Conservation (phyloP, 2,797 vertebrate species). For the Danio kyathit region DNA sequence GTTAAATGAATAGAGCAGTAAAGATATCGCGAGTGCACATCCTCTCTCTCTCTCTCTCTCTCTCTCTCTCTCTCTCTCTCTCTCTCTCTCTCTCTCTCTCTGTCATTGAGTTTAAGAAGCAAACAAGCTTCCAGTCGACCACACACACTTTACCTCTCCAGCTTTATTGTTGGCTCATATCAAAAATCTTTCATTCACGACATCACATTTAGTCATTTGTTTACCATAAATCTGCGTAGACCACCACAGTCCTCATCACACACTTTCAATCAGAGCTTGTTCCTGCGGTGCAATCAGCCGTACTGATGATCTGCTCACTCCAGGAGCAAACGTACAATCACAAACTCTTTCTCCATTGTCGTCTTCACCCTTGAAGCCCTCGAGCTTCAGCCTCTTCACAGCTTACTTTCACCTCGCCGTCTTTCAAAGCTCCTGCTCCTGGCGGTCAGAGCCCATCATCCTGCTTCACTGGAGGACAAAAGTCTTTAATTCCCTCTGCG, state of each 20-base stretch:
- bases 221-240: background rate
- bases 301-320: conserved; percentile 42
- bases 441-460: conserved; percentile 24
- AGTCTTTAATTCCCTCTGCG: conserved; percentile 54
- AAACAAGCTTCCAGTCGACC: background rate
- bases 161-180: background rate
- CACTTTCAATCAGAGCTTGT: conserved; percentile 9
- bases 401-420: background rate
- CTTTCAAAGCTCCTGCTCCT: background rate
- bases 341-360: conserved; percentile 35
- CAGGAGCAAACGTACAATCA: conserved; percentile 22
- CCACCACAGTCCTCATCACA: conserved; percentile 7
- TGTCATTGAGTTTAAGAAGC: too few species aligned
- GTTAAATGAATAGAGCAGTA: too few species aligned
- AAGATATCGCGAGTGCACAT: too few species aligned
- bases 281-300: conserved; percentile 40
- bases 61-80: too few species aligned
- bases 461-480: conserved; percentile 44
- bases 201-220: background rate
- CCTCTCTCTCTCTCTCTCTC: too few species aligned
- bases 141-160: too few species aligned
- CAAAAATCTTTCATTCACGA: background rate
- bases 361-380: conserved; percentile 1
- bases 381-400: background rate
- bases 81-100: too few species aligned